Base-by-base conservation (phyloP, 2,888 invertebrate genomes). In the Achlya flavicornis region DNA sequence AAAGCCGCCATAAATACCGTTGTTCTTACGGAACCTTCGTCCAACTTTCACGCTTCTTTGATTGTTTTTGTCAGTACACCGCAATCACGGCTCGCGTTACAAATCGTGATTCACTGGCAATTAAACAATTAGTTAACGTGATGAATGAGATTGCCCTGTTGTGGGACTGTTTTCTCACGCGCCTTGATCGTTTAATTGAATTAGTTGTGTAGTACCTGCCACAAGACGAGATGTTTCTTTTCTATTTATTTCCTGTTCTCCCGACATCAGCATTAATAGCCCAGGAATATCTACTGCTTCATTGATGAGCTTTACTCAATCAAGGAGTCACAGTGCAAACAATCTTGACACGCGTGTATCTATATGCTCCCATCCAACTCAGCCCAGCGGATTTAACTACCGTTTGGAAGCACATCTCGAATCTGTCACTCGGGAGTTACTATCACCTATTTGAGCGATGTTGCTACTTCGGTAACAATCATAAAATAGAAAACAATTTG, bases 41-140 rank as follows among this genome's bases (percentile, higher is more conserved):
- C 19, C 11, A 38, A 60, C 60, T 43, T 60, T 60, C 60, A 60
- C 60, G 60, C 41, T 41, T 60, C 41, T 60, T 60, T 53, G n/a
- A 53, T 53, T 53, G 19, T 19, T 60, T 41, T 43, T 19, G 41
- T 33, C 60, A 33, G 60, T 60, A 41, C 26, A 26, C 60, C 16
- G 62, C 66, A 65, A 75, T 72, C 76, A 67, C 62, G 71, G 64
- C 62, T 77, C 71, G 77, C 83, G 81, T 84, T 80, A 82, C 85
- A 77, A 86, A 75, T 77, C 70, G 78, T 81, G 87, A 88, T 91
- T 87, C 86, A 72, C 63, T 82, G 83, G 75, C 83, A 83, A 88
- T 90, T 88, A 90, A 80, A 84, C 85, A 88, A 90, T 90, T 90
- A 85, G 80, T 83, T 78, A 77, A 69, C 73, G 77, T 71, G 78